Base-by-base conservation (phyloP, 2,888 invertebrate genomes). In the Chrysolina oricalcia region DNA sequence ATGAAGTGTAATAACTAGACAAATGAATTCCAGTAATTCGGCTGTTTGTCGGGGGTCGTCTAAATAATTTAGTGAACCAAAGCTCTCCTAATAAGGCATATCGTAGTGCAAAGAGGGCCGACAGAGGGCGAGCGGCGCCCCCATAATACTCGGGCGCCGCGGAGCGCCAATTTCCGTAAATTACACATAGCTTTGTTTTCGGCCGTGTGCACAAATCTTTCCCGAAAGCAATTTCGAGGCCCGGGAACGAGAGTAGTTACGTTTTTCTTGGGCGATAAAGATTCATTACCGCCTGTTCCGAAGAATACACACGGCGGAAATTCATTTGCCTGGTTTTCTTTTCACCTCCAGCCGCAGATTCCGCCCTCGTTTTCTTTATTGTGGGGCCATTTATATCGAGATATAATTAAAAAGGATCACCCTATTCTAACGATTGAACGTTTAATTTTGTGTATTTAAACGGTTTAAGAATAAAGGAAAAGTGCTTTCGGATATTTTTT, bases 171-270 rank as follows among this genome's bases (percentile, higher is more conserved):
- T 90, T 90, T 89, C 87, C 90, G 87, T 89, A 90, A 90, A 90
- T 90, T 89, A 90, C 89, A 89, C 88, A 88, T 87, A 88, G 89
- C 89, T 90, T 90, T 90, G 90, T 90, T 90, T 90, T 87, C 87
- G 85, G 87, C 86, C 85, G 85, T 85, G 86, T 85, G 87, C 89
- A 89, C 89, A 90, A 90, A 90, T 90, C 89, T 89, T 87, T 87
- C 86, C 88, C 86, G 87, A 89, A 90, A 89, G 89, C 89, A 89
- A 89, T 89, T 89, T 87, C 86, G 86, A 85, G 83, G 82, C 83
- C 82, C 76, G 70, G 82, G 83, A 84, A 85, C 83, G 84, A 85
- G 85, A 86, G 87, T 86, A 87, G 88, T 88, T 87, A 87, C 86
- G 87, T 88, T 88, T 88, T 88, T 88, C 88, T 86, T 87, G 85